These are phyloP conservation scores for Misgurnus anguillicaudatus DNA, from an alignment of 2,113 vertebrate species.

Conservation along the genomic window DNA sequence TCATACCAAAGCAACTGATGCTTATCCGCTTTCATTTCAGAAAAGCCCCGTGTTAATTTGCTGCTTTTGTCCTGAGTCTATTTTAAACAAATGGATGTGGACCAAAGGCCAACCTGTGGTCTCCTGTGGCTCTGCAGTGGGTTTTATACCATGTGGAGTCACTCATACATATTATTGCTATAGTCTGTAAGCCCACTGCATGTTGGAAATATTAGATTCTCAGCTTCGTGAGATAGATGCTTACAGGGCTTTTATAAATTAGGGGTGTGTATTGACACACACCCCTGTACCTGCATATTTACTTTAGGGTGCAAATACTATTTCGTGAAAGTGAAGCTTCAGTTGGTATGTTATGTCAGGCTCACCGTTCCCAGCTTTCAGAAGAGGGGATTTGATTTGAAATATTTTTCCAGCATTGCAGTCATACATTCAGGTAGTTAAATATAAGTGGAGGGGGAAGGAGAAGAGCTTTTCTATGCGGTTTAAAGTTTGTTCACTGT, in stretches of 20 bases:
- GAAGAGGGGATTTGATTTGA: slow-evolving; percentile 33
- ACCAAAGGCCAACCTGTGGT: slow-evolving; percentile 13
- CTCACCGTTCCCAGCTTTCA: background rate
- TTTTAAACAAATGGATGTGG: slow-evolving; percentile 41
- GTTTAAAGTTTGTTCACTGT: background rate
- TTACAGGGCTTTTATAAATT: too few species aligned
- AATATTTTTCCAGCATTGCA: slow-evolving; percentile 32
- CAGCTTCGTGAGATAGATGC: background rate
- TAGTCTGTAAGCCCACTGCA: background rate
- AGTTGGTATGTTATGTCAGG: background rate
- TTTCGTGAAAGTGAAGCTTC: background rate
- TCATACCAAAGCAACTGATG: slow-evolving; percentile 3
- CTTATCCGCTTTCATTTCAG: slow-evolving; percentile 26
- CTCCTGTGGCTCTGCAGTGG: background rate
- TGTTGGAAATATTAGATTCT: background rate
- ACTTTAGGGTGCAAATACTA: too few species aligned
- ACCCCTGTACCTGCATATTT: too few species aligned
- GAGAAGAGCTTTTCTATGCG: background rate
- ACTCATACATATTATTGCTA: background rate
- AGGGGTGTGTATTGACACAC: too few species aligned
- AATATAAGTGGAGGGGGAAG: slow-evolving; percentile 3
- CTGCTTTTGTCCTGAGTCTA: slow-evolving; percentile 26
- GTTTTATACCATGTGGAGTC: slow-evolving; percentile 23
- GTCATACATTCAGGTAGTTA: slow-evolving; percentile 49
- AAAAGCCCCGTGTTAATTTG: slow-evolving; percentile 28